These are phyloP conservation scores for Pentamera pediparva DNA, from an alignment of 53 echinoderm and acorn worm genomes.

Conservation along the genomic window DNA sequence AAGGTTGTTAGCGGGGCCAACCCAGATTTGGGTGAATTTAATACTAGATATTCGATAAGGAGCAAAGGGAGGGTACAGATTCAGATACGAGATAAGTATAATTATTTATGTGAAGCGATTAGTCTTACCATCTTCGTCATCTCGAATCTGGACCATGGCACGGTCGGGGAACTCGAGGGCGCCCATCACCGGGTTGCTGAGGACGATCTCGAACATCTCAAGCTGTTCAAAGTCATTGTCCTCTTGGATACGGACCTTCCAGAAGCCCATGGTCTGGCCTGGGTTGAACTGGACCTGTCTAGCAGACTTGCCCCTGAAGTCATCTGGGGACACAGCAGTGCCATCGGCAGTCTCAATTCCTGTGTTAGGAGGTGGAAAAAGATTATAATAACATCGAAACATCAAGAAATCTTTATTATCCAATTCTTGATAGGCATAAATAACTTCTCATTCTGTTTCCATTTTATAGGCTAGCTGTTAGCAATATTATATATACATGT, in stretches of 20 bases:
- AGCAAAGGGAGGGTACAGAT: too few relatives aligned
- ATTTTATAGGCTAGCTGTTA: too few relatives aligned
- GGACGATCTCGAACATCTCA: slow-evolving; percentile 82
- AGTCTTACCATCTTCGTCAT: slow-evolving; percentile 94
- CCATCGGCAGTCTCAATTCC: slow-evolving; percentile 91
- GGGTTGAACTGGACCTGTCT: slow-evolving; percentile 98
- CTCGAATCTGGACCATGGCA: slow-evolving; percentile 72
- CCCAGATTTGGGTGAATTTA: too few relatives aligned
- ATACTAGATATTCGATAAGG: too few relatives aligned
- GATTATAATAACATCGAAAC: too few relatives aligned
- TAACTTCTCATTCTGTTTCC: too few relatives aligned
- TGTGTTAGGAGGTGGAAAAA: slow-evolving; percentile 12
- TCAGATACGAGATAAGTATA: too few relatives aligned
- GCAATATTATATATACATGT: too few relatives aligned
- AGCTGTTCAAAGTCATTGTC: slow-evolving; percentile 65
- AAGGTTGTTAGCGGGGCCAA: too few relatives aligned
- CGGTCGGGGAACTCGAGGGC: slow-evolving; percentile 89
- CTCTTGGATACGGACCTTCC: slow-evolving; percentile 78
- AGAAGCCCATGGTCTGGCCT: slow-evolving; percentile 93
- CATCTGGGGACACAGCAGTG: slow-evolving; percentile 74
- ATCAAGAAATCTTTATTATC: too few relatives aligned
- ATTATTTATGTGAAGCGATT: too few relatives aligned
- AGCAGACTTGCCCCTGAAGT: slow-evolving; percentile 94
- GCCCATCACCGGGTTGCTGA: slow-evolving; percentile 96
- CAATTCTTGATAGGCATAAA: too few relatives aligned